Evolutionary conservation across 2,888 invertebrate species (phyloP).

Genomic region (Lasioglossum leucozonium): DNA sequence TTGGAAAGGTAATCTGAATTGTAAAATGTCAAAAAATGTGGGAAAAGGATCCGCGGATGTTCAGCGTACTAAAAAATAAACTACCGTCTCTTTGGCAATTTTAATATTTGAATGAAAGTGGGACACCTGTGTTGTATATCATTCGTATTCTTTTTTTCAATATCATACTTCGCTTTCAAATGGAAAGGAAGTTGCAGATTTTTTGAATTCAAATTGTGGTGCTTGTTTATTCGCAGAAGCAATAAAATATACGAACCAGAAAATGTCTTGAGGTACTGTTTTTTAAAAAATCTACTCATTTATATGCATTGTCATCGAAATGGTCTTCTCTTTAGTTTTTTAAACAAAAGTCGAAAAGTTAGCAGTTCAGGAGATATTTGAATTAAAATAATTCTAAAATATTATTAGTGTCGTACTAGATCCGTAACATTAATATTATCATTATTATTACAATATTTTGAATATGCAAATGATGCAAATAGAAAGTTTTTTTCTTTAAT

Average conservation of each 20-base stretch:
- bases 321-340: background rate
- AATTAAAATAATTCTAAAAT: too few relatives aligned
- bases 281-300: background rate
- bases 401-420: too few relatives aligned
- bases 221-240: background rate
- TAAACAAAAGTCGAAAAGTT: too few relatives aligned
- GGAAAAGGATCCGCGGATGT: background rate
- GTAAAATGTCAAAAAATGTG: constrained; percentile 3
- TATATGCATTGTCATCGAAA: background rate
- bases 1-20: background rate
- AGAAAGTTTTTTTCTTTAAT: too few relatives aligned
- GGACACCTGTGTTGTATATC: background rate
- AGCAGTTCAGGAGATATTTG: too few relatives aligned
- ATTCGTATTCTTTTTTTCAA: background rate
- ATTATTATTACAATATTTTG: too few relatives aligned
- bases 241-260: background rate
- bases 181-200: background rate
- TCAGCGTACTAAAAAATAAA: background rate
- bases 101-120: background rate
- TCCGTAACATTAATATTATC: too few relatives aligned
- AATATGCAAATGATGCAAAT: too few relatives aligned
- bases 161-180: background rate
- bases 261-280: background rate
- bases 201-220: background rate
- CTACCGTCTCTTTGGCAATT: background rate